phyloP scores from a whole-genome alignment of 2,113 vertebrate species.

The Ariopsis seemanni region DNA sequence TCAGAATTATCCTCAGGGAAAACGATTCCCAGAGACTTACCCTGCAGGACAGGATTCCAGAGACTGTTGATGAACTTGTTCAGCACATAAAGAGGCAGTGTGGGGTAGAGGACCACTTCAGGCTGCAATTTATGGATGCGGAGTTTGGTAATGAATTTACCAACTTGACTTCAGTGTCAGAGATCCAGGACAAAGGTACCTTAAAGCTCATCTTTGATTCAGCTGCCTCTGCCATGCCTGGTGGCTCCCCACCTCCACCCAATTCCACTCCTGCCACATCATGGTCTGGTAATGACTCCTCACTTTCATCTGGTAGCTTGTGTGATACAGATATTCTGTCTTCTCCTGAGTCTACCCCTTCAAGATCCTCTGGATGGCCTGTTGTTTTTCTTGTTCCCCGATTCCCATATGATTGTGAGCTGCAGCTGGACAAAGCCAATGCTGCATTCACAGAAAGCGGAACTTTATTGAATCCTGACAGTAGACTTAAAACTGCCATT shows the following conservation, averaged over 20 bases:
- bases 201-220: no score
- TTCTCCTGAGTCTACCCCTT: slow-evolving; percentile 1
- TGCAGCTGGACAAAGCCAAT: slow-evolving; percentile 31
- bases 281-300: background rate
- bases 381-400: background rate
- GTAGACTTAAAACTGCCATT: slow-evolving; percentile 26
- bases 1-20: no score
- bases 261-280: background rate
- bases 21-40: no score
- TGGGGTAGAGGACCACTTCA: no score
- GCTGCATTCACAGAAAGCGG: slow-evolving; percentile 11
- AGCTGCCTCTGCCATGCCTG: no score
- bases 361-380: no score
- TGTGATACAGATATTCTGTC: no score
- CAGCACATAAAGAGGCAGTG: background rate
- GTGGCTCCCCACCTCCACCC: no score
- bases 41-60: background rate
- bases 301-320: background rate
- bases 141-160: no score
- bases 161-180: no score
- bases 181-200: no score
- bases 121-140: no score
- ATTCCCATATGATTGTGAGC: slow-evolving; percentile 3
- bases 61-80: background rate
- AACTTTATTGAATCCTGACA: background rate